phyloP scores from a whole-genome alignment of 2,113 vertebrate species.

The Galemys pyrenaicus region DNA sequence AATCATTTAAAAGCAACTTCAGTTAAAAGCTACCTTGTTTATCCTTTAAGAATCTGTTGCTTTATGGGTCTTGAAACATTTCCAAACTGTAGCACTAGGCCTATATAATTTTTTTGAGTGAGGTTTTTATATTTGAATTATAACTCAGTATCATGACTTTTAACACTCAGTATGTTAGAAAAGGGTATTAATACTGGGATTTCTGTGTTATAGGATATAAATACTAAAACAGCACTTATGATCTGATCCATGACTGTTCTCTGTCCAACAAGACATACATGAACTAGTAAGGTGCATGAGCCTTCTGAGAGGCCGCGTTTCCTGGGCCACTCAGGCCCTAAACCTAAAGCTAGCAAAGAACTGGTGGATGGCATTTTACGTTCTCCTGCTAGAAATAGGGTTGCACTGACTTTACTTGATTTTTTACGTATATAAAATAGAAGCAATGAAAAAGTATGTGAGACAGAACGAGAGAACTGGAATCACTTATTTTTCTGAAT shows the following conservation, averaged over 20 bases:
- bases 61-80: neutral
- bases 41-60: neutral
- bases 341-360: neutral
- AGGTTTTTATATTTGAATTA: neutral
- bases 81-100: neutral
- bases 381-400: neutral
- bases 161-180: neutral
- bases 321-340: neutral
- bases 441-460: neutral
- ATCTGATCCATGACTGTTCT: neutral
- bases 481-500: neutral
- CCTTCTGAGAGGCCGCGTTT: neutral
- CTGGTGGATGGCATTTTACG: neutral
- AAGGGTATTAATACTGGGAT: neutral
- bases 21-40: constrained; percentile 2
- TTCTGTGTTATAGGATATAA: neutral
- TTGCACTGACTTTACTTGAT: neutral
- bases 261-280: neutral
- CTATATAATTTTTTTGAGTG: neutral
- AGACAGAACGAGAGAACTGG: neutral
- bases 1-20: neutral
- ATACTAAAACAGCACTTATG: neutral
- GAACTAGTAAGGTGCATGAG: neutral
- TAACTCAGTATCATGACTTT: neutral
- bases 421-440: neutral